phyloP scores from a whole-genome alignment of 2,888 invertebrate species.

The Hypolimnas misippus region DNA sequence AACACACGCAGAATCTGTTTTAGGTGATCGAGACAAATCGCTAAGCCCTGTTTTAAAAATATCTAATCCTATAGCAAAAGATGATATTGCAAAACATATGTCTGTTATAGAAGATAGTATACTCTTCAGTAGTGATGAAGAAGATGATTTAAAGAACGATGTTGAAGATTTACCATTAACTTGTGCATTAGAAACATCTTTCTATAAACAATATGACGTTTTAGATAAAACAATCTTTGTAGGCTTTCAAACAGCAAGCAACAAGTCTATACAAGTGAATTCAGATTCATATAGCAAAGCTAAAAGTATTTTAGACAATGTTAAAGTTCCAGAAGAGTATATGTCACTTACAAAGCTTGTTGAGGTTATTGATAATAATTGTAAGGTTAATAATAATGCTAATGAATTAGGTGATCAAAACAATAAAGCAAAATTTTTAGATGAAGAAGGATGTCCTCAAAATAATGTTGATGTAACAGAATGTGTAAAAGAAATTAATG shows the following conservation, averaged over 20 bases:
- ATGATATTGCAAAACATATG: constrained; percentile 24
- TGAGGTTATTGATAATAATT: constrained; percentile 48
- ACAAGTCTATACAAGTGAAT: constrained; percentile 67
- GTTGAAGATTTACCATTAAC: constrained; percentile 64
- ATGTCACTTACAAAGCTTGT: constrained; percentile 56
- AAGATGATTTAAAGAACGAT: constrained; percentile 52
- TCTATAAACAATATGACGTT: constrained; percentile 52
- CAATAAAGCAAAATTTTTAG: neutral
- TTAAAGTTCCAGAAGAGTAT: constrained; percentile 41
- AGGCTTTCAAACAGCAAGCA: constrained; percentile 74
- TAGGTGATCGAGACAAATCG: constrained; percentile 36
- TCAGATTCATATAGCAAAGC: constrained; percentile 66
- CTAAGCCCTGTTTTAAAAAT: constrained; percentile 39
- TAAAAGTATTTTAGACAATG: constrained; percentile 56
- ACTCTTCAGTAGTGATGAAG: constrained; percentile 76
- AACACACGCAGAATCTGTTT: constrained; percentile 45
- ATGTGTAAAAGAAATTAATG: neutral
- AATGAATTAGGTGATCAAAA: constrained; percentile 1
- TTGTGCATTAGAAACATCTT: constrained; percentile 64
- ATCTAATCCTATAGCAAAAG: constrained; percentile 15
- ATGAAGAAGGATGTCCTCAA: neutral
- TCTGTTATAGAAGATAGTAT: constrained; percentile 61
- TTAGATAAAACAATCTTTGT: constrained; percentile 70
- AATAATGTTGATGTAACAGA: neutral
- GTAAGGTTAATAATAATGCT: neutral